These are phyloP conservation scores for Otis tarda DNA, from an alignment of 2,113 vertebrate species.

Conservation along the genomic window DNA sequence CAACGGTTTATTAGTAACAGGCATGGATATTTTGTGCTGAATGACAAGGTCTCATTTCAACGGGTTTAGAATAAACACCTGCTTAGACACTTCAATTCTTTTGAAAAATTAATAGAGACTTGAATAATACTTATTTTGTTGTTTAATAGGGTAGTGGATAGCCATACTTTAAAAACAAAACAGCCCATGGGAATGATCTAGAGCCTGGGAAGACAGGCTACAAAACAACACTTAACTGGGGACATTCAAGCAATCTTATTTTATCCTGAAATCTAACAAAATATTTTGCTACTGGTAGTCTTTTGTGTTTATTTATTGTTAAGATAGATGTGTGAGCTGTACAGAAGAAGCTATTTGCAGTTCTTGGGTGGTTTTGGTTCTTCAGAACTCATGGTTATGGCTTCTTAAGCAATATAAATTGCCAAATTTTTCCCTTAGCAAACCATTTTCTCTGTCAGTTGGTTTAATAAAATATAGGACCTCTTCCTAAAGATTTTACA, in stretches of 20 bases:
- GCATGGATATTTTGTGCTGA: neutral
- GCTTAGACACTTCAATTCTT: neutral
- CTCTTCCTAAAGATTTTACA: neutral
- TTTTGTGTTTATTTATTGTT: neutral
- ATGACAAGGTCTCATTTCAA: neutral
- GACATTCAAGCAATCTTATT: neutral
- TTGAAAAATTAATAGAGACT: neutral
- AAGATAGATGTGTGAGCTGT: neutral
- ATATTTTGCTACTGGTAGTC: neutral
- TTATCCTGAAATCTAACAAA: neutral
- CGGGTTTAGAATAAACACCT: neutral
- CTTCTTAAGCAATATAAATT: neutral
- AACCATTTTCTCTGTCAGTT: neutral
- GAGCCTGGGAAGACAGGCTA: neutral
- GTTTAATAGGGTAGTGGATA: neutral
- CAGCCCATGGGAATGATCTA: neutral
- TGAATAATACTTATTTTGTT: neutral
- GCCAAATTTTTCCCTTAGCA: neutral
- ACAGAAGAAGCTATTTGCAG: neutral
- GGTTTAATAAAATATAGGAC: neutral
- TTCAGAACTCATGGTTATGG: neutral
- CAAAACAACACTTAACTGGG: neutral
- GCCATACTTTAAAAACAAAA: neutral
- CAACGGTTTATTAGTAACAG: neutral
- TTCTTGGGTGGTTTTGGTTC: neutral